Evolutionary conservation across 1,140 invertebrate genomes (phyloP).

Genomic region (Acarapis woodi): DNA sequence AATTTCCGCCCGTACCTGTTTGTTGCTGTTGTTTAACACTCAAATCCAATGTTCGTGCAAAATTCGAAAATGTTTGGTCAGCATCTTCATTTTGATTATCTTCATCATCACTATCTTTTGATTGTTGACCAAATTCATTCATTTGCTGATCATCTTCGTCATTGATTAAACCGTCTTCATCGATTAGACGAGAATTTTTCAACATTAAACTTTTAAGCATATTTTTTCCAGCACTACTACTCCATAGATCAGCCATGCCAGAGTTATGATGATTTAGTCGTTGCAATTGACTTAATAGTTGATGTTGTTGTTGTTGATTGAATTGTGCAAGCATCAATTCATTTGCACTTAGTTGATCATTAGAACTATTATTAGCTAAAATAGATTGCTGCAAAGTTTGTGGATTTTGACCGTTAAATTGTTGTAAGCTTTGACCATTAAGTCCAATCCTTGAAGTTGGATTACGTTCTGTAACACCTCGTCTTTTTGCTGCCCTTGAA

Average conservation of each 20-base stretch:
- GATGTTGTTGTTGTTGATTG: too few relatives aligned
- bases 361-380: too few relatives aligned
- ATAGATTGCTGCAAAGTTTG: too few relatives aligned
- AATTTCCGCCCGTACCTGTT: too few relatives aligned
- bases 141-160: constrained; percentile 3
- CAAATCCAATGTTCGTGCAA: constrained; percentile 12
- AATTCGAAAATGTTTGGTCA: constrained; percentile 9
- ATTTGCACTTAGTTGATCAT: too few relatives aligned
- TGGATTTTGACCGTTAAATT: constrained; percentile 1
- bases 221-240: neutral
- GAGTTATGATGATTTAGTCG: too few relatives aligned
- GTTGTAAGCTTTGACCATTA: neutral
- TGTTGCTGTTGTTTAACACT: constrained; percentile 11
- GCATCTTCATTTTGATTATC: constrained; percentile 11
- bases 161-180: neutral
- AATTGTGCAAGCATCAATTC: too few relatives aligned
- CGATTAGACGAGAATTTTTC: neutral
- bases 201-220: neutral
- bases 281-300: too few relatives aligned
- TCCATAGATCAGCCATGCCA: neutral
- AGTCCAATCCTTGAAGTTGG: neutral
- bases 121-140: constrained; percentile 1
- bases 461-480: too few relatives aligned
- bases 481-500: constrained; percentile 70
- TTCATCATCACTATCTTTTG: constrained; percentile 7